Evolutionary conservation across 2,797 vertebrate species (phyloP), one percentile per base, ranked within the genome.

Genomic region (Halcyon smyrnensis): DNA sequence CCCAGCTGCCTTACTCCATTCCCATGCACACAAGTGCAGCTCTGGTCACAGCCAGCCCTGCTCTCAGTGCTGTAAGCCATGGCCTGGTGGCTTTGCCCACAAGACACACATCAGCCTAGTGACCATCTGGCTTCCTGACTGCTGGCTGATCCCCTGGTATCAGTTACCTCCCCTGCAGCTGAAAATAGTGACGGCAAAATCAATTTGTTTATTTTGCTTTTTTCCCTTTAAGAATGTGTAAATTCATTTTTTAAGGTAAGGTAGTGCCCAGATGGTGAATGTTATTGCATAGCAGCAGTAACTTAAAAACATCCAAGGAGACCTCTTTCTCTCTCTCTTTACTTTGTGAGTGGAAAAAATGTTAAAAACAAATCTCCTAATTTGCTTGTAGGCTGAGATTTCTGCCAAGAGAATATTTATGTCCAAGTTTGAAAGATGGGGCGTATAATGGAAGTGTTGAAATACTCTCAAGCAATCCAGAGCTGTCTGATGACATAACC

Each of bases 341-440:
- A 16, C 12, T 70, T 78, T 77, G n/a, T 80, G 41, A 71, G 30
- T 77, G 90, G 89, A 90, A 83, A 96, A 97, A 94, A 87, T 14
- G 20, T 92, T 70, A 56, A 82, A 91, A 94, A 60, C 62, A 86
- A 73, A 70, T 43, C 48, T 70, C 37, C 30, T 79, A 54, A 89
- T 92, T 82, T 95, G 25, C 71, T 87, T 82, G 75, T 57, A 87
- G 74, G 57, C 50, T 71, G 45, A 84, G n/a, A 64, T 51, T 94
- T 92, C 87, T 96, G 82, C 92, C 96, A 96, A 97, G 80, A 71
- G 45, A 87, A 53, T 92, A 89, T 91, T 96, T 95, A 94, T 57
- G 77, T 77, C 82, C 84, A 69, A 54, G n/a, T 81, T 86, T 96
- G 93, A 96, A 95, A 95, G 84, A 90, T 12, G 81, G 70, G 75